Evolutionary conservation across 2,888 invertebrate genomes (phyloP).

Genomic region (Halictus ligatus): DNA sequence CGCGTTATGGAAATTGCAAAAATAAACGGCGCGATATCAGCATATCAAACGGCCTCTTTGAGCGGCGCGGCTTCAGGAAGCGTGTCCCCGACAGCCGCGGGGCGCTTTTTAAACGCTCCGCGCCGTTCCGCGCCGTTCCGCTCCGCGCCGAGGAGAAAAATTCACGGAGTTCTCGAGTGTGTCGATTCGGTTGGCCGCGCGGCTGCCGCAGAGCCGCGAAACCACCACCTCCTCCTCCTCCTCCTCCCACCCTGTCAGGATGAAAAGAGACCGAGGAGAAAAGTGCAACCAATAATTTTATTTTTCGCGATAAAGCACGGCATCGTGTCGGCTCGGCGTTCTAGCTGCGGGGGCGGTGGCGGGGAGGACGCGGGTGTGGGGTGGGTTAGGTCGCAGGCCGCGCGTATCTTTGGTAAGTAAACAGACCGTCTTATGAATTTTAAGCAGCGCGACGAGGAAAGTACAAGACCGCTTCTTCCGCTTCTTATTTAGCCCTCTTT

Average conservation of each 20-base stretch:
- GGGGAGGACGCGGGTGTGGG: neutral
- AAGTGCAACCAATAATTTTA: slow-evolving; percentile 82
- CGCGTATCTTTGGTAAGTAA: slow-evolving; percentile 83
- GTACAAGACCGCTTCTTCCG: slow-evolving; percentile 63
- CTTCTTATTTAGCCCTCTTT: slow-evolving; percentile 32
- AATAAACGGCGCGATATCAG: slow-evolving; percentile 62
- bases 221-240: neutral
- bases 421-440: slow-evolving; percentile 83
- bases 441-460: slow-evolving; percentile 79
- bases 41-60: slow-evolving; percentile 62
- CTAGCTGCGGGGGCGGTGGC: slow-evolving; percentile 22
- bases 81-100: slow-evolving; percentile 62
- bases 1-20: slow-evolving; percentile 61
- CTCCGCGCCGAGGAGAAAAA: slow-evolving; percentile 17
- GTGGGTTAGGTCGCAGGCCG: slow-evolving; percentile 45
- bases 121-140: slow-evolving; percentile 1
- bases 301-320: slow-evolving; percentile 81
- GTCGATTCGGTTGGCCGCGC: slow-evolving; percentile 44
- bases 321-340: slow-evolving; percentile 55
- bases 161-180: slow-evolving; percentile 54
- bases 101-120: slow-evolving; percentile 59
- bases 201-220: slow-evolving; percentile 16
- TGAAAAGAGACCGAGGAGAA: slow-evolving; percentile 59
- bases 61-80: slow-evolving; percentile 29
- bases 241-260: neutral